A percentile compares a stretch with the other conserved stretches of the same genome.
phyloP scores from a whole-genome alignment of 1,140 invertebrate species.

The Orussus abietinus region DNA sequence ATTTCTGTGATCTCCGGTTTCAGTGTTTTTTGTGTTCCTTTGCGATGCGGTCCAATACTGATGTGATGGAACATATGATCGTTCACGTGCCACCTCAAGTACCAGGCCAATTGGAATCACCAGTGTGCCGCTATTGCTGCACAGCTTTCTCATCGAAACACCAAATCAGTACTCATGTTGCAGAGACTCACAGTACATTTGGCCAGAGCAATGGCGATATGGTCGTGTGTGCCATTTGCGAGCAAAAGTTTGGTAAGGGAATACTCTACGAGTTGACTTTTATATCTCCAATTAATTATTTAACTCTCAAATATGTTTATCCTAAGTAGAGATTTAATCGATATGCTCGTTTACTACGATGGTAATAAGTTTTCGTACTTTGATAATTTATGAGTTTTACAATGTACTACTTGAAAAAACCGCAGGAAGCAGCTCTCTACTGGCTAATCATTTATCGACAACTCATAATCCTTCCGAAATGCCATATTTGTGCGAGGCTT shows the following conservation, averaged over 20 bases:
- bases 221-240: slow-evolving; percentile 67
- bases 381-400: too few relatives aligned
- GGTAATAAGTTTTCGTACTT: too few relatives aligned
- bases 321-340: too few relatives aligned
- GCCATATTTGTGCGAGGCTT: slow-evolving; percentile 74
- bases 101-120: slow-evolving; percentile 39
- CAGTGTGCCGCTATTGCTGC: slow-evolving; percentile 48
- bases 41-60: slow-evolving; percentile 56
- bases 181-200: slow-evolving; percentile 46
- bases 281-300: slow-evolving; percentile 3
- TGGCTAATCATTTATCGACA: slow-evolving; percentile 72
- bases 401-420: too few relatives aligned
- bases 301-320: too few relatives aligned
- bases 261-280: too few relatives aligned
- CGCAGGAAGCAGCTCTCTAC: slow-evolving; percentile 42
- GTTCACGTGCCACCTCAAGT: slow-evolving; percentile 57
- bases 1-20: too few relatives aligned
- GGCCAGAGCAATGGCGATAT: slow-evolving; percentile 44
- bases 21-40: slow-evolving; percentile 57
- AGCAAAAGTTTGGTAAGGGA: slow-evolving; percentile 55
- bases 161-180: slow-evolving; percentile 43
- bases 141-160: slow-evolving; percentile 45
- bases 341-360: too few relatives aligned
- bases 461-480: slow-evolving; percentile 72
- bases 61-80: slow-evolving; percentile 68